These are phyloP conservation scores for Sebastes schlegelii DNA, from an alignment of 2,113 vertebrate species.

Conservation along the genomic window DNA sequence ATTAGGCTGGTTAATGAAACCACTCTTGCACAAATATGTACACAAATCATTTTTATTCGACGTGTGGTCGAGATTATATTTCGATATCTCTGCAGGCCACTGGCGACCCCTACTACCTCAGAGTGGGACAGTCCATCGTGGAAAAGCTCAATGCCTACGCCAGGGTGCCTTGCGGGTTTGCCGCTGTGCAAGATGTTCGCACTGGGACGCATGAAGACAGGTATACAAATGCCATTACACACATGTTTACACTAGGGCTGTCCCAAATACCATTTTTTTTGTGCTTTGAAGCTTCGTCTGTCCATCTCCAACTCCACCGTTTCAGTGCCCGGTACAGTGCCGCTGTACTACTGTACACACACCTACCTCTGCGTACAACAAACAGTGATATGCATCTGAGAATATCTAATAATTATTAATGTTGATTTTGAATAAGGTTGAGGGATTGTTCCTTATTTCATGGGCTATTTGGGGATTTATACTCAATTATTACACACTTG, in stretches of 20 bases:
- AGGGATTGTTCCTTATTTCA: too few species aligned
- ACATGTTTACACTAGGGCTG: not conserved
- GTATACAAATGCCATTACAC: conserved; percentile 69
- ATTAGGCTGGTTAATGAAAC: not conserved
- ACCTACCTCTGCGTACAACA: too few species aligned
- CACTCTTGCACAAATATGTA: not conserved
- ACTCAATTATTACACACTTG: too few species aligned
- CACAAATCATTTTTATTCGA: not conserved
- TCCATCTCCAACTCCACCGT: too few species aligned
- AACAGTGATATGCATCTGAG: too few species aligned
- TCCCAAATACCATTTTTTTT: too few species aligned
- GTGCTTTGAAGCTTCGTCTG: too few species aligned
- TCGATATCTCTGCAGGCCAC: conserved; percentile 87
- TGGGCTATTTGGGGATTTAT: too few species aligned
- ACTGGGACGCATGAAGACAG: conserved; percentile 98
- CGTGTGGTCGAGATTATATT: not conserved
- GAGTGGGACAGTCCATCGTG: conserved; percentile 97
- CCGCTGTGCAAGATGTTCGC: conserved; percentile 98
- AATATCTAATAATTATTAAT: too few species aligned
- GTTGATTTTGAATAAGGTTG: too few species aligned
- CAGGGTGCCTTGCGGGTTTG: conserved; percentile 97
- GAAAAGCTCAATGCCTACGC: conserved; percentile 98
- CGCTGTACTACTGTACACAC: too few species aligned
- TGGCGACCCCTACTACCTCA: conserved; percentile 96
- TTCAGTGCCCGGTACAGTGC: too few species aligned